Evolutionary conservation across 2,888 invertebrate species (phyloP).

Genomic region (Pemphredon lugubris): DNA sequence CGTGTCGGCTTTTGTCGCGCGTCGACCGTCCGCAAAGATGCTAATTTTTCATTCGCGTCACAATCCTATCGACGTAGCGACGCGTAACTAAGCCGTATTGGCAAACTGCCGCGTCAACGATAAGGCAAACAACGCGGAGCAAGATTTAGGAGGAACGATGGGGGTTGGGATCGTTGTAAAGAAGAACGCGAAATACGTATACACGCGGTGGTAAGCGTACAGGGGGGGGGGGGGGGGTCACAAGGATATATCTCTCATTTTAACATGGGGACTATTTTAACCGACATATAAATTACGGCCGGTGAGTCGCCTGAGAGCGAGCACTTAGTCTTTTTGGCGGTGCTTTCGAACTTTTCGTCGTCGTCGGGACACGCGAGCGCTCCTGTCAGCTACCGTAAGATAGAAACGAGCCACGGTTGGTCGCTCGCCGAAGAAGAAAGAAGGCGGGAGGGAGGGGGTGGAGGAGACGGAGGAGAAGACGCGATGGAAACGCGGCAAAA

Average conservation of each 20-base stretch:
- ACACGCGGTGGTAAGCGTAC: no score
- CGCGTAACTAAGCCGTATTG: no score
- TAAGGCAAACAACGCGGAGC: no score
- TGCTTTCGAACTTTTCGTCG: conserved; percentile 45
- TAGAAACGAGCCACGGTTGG: neutral
- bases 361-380: conserved; percentile 9
- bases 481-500: conserved; percentile 9
- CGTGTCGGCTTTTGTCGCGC: no score
- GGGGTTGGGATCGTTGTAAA: no score
- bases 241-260: conserved; percentile 64
- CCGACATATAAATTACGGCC: conserved; percentile 66
- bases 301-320: conserved; percentile 57
- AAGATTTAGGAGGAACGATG: no score
- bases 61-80: no score
- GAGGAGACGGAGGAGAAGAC: conserved; percentile 2
- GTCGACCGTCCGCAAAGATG: no score
- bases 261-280: conserved; percentile 68
- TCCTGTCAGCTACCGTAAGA: neutral
- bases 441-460: neutral
- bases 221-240: conserved; percentile 12
- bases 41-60: no score
- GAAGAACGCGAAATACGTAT: no score
- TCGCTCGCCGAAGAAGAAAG: neutral
- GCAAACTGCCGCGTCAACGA: no score
- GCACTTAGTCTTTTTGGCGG: conserved; percentile 62